These are phyloP conservation scores for Calyptommatus sinebrachiatus DNA, from an alignment of 2,113 vertebrate genomes.

Conservation along the genomic window DNA sequence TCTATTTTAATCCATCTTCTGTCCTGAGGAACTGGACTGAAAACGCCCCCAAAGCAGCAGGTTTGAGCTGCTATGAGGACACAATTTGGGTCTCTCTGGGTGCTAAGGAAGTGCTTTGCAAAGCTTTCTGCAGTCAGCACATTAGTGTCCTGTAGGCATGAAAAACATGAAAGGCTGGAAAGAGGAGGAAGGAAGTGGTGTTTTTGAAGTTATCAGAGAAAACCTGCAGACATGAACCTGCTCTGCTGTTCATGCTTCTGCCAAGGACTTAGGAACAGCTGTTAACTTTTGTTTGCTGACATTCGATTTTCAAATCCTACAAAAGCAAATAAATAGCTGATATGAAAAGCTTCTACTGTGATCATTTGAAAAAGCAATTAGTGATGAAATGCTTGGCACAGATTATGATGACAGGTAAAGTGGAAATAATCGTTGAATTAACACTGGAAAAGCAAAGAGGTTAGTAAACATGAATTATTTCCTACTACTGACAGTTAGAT, in stretches of 20 bases:
- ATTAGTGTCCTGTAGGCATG: background rate
- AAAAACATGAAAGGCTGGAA: background rate
- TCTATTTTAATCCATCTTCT: no score
- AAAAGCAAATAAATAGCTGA: constrained; percentile 26
- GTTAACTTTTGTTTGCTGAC: constrained; percentile 16
- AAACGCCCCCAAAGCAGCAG: no score
- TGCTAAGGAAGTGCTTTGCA: no score
- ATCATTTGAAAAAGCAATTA: constrained; percentile 32
- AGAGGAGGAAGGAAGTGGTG: background rate
- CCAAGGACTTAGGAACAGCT: background rate
- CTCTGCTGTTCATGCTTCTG: fast-evolving
- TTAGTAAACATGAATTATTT: background rate
- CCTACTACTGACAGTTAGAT: constrained; percentile 12
- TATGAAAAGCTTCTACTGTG: constrained; percentile 28
- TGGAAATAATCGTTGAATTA: background rate
- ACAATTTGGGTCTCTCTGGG: no score
- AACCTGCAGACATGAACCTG: background rate
- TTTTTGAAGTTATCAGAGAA: background rate
- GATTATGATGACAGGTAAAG: background rate
- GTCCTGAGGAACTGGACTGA: no score
- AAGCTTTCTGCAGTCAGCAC: background rate
- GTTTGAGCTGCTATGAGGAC: no score
- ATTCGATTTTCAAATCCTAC: background rate
- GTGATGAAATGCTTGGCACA: constrained; percentile 31
- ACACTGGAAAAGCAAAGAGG: background rate